Evolutionary conservation across 2,888 invertebrate species (phyloP), one percentile per base, ranked within the genome.

Genomic region (Drosophila austrosaltans): DNA sequence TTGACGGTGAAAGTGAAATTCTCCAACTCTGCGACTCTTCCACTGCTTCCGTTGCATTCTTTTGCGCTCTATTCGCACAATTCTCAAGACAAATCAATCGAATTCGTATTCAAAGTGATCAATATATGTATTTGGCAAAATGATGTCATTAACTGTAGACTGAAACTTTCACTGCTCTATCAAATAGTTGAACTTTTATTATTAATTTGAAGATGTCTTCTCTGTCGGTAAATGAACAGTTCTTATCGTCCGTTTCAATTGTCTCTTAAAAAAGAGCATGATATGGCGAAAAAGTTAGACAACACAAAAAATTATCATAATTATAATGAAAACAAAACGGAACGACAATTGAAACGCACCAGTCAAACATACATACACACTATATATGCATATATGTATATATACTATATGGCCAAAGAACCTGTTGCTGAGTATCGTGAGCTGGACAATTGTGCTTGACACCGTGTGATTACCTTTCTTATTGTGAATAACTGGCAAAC

Each of bases 1-100:
- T 85, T 88, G 83, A 80, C 85, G 89, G 89, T 89, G 90, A 89
- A 89, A 89, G 89, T 89, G 89, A 89, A 89, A 89, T 87, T 81
- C 88, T 81, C 69, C 42, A 40, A 12, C n/a, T n/a, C 44, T 40
- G 22, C 10, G 36, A 4, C 57, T 58, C 53, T 53, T 2, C 53
- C 39, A 62, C 67, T 69, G 85, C 85, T 76, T 61, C 65, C 66
- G 42, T 40, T 67, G 32, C 36, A 53, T 7, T 63, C 16, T 30
- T 30, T 30, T 54, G 7, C 16, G 5, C 8, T 61, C 66, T 71
- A 42, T 64, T 70, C 69, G 66, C 57, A 28, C 62, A 67, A 44
- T 65, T 69, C 73, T 57, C 66, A 60, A 60, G 59, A 48, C 70
- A 22, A 48, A 76, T 79, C 70, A 72, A 81, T 82, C 67, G 66